phyloP scores from a whole-genome alignment of 2,797 vertebrate genomes.

The Rhodeus uyekii region DNA sequence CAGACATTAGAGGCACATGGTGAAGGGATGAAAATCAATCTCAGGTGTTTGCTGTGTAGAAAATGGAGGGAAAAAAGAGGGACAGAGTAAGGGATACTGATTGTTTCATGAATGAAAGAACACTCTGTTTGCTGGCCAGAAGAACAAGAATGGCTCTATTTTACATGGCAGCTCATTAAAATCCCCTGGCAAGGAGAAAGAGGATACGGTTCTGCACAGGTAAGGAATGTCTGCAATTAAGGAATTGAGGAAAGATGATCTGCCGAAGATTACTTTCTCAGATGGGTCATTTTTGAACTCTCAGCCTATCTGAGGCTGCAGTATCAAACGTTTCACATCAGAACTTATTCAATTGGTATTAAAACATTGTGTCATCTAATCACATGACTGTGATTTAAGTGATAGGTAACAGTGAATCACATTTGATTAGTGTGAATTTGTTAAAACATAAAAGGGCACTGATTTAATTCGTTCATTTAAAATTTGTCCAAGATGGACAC shows the following conservation, averaged over 20 bases:
- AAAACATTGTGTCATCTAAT: background rate
- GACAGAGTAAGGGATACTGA: constrained; percentile 68
- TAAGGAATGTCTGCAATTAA: constrained; percentile 78
- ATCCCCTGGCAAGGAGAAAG: constrained; percentile 57
- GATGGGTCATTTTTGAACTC: constrained; percentile 55
- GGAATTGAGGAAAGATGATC: constrained; percentile 74
- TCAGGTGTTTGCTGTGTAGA: constrained; percentile 59
- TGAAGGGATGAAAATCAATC: constrained; percentile 40
- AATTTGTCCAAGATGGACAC: background rate
- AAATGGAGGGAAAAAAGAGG: constrained; percentile 49
- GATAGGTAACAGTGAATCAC: background rate
- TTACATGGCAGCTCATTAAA: constrained; percentile 74
- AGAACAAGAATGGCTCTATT: constrained; percentile 77
- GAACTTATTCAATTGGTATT: background rate
- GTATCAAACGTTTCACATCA: background rate
- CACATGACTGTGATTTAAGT: background rate
- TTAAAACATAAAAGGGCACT: background rate
- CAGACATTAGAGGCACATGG: constrained; percentile 56
- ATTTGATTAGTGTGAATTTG: background rate
- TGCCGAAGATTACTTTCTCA: constrained; percentile 54
- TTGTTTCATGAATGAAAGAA: constrained; percentile 76
- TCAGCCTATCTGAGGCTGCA: background rate
- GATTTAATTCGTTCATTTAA: background rate
- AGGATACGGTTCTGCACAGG: constrained; percentile 74
- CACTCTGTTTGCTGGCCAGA: constrained; percentile 76